Base-by-base conservation (phyloP, 2,113 vertebrate genomes). In the Tragulus kanchil region DNA sequence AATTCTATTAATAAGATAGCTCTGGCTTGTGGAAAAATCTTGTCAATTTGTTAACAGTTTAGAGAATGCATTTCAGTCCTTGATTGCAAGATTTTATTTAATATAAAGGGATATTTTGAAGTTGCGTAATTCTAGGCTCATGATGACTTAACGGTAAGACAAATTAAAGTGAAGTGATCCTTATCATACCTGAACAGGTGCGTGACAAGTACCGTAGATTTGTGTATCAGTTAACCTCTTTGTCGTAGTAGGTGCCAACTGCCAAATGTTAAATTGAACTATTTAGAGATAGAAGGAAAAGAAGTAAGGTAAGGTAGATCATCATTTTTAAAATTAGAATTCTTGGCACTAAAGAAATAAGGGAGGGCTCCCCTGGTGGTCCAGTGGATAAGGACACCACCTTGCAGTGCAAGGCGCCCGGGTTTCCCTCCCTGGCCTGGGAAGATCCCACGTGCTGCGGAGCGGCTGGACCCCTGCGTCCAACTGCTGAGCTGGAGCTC, bases 241-340 rank as follows among this genome's bases (percentile, higher is more conserved):
- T 64, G 16, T 42, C 84, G 50, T 58, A 11, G 9, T 82, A 48
- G 54, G 11, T 62, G 17, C 28, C 58, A 90, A 61, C 52, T 93
- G 42, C 42, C n/a, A 82, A 64, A 65, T 73, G 6, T 64, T 93
- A 89, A 85, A 62, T 64, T 93, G 85, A 85, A 62, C 64, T 89
- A 81, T 77, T 90, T 75, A 83, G 85, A 87, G 90, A 87, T 90
- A 56, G 9, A 45, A 79, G 62, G 13, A 64, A 81, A 48, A 79
- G 17, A 45, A 90, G 26, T 89, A 65, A 31, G 50, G 5, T 36
- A 52, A 71, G 7, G 25, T 62, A 83, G 61, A 59, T 65, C 0
- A 19, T 84, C 52, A 81, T 78, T 89, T 96, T 52, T 50, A 85
- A 94, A 95, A 81, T 93, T 90, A 61, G 25, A 89, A 77, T 75